Percentiles rank a stretch among this genome's conserved stretches.
Evolutionary conservation across 2,888 invertebrate genomes (phyloP).

Genomic region (Cephus nigrinus): DNA sequence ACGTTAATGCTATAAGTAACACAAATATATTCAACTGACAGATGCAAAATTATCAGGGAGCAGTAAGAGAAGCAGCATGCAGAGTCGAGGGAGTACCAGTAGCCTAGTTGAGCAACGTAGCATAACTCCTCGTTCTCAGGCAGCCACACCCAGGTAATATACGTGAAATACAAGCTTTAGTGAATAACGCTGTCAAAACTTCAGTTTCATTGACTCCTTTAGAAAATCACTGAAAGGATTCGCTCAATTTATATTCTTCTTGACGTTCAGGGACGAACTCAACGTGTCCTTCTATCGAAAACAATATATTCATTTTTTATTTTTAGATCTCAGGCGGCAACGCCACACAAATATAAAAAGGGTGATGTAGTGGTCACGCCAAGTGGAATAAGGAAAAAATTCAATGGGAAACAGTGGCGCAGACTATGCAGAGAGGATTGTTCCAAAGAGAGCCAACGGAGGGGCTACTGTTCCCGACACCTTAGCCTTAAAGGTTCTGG

Average conservation of each 20-base stretch:
- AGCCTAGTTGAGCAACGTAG: conserved; percentile 84
- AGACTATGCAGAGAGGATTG: conserved; percentile 95
- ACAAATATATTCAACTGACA: conserved; percentile 57
- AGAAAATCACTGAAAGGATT: neutral
- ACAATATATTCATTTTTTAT: neutral
- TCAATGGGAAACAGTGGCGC: conserved; percentile 99
- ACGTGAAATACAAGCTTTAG: neutral
- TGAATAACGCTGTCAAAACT: neutral
- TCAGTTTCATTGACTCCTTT: neutral
- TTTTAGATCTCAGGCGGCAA: conserved; percentile 86
- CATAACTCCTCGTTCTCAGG: conserved; percentile 90
- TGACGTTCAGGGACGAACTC: neutral
- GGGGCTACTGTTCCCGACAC: conserved; percentile 97
- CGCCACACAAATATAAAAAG: conserved; percentile 96
- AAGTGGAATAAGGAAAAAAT: conserved; percentile 97
- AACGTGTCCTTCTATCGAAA: neutral
- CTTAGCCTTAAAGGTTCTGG: conserved; percentile 84
- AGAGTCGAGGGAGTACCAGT: conserved; percentile 91
- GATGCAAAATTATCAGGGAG: conserved; percentile 81
- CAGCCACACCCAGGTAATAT: conserved; percentile 85
- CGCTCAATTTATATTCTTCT: neutral
- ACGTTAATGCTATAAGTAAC: neutral
- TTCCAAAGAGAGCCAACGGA: conserved; percentile 95
- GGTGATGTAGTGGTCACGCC: conserved; percentile 96
- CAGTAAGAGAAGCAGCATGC: conserved; percentile 91